phyloP scores from a whole-genome alignment of 2,888 invertebrate species.

The Prostheceraeus crozeri region DNA sequence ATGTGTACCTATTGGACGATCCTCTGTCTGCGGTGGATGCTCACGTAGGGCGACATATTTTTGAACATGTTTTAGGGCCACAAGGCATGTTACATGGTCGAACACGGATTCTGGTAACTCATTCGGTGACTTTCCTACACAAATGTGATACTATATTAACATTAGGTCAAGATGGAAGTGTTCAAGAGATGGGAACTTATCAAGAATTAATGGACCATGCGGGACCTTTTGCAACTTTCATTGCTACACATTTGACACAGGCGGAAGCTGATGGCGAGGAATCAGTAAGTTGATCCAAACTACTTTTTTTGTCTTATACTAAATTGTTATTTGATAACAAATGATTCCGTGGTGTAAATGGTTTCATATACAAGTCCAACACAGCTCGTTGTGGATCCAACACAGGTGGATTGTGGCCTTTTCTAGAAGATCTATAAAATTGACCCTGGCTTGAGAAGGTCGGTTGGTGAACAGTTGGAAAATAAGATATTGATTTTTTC shows the following conservation, averaged over 20 bases:
- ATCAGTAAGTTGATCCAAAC: too few species aligned
- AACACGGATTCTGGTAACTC: slow-evolving; percentile 34
- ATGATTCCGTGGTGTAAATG: too few species aligned
- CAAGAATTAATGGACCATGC: slow-evolving; percentile 41
- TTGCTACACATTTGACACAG: slow-evolving; percentile 39
- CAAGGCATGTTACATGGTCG: slow-evolving; percentile 26
- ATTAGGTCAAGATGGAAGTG: slow-evolving; percentile 57
- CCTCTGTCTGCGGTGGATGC: slow-evolving; percentile 58
- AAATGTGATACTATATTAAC: slow-evolving; percentile 53
- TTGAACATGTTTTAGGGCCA: slow-evolving; percentile 44
- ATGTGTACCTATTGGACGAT: slow-evolving; percentile 57
- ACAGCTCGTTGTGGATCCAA: too few species aligned
- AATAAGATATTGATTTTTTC: too few species aligned
- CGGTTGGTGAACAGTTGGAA: too few species aligned
- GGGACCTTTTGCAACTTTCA: slow-evolving; percentile 35
- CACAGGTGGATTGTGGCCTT: too few species aligned
- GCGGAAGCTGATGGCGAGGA: slow-evolving; percentile 36
- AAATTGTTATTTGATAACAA: too few species aligned
- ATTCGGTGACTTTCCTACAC: slow-evolving; percentile 51
- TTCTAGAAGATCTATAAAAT: too few species aligned
- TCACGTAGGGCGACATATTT: slow-evolving; percentile 58
- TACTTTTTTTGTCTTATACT: too few species aligned
- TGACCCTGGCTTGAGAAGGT: too few species aligned
- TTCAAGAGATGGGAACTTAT: slow-evolving; percentile 52
- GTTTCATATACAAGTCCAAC: too few species aligned